These are phyloP conservation scores for Sebastes hopkinsi DNA, from an alignment of 2,797 vertebrate species.

Conservation along the genomic window DNA sequence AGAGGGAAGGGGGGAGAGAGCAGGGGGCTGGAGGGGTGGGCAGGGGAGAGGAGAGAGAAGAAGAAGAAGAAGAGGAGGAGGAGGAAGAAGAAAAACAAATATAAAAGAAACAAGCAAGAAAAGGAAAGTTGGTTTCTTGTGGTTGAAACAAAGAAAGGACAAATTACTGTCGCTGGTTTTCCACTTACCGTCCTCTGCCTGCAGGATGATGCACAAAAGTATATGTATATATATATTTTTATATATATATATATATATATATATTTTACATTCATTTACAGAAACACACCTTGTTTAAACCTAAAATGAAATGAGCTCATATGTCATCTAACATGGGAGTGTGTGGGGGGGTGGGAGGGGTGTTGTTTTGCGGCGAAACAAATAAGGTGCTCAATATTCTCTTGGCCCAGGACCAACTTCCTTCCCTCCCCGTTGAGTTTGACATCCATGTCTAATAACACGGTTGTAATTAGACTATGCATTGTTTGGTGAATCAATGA, in stretches of 20 bases:
- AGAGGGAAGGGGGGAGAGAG: slow-evolving; percentile 50
- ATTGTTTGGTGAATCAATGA: slow-evolving; percentile 52
- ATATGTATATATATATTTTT: background rate
- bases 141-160: slow-evolving; percentile 64
- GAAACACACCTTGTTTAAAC: background rate
- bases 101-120: background rate
- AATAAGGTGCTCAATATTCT: slow-evolving; percentile 60
- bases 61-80: background rate
- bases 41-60: slow-evolving; percentile 6
- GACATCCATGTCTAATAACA: slow-evolving; percentile 60
- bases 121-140: slow-evolving; percentile 34
- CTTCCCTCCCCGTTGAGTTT: slow-evolving; percentile 36
- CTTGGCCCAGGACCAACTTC: slow-evolving; percentile 49
- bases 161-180: slow-evolving; percentile 19
- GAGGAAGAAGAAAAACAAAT: background rate
- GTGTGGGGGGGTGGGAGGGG: background rate
- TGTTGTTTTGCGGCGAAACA: slow-evolving; percentile 33
- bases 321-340: background rate
- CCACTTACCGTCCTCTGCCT: slow-evolving; percentile 6
- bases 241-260: background rate
- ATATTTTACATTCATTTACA: background rate
- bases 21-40: background rate
- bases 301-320: slow-evolving; percentile 17
- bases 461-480: slow-evolving; percentile 52
- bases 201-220: background rate